Evolutionary conservation across 1,140 invertebrate species (phyloP), one percentile per base, ranked within the genome.

Genomic region (Drosophila pandora): DNA sequence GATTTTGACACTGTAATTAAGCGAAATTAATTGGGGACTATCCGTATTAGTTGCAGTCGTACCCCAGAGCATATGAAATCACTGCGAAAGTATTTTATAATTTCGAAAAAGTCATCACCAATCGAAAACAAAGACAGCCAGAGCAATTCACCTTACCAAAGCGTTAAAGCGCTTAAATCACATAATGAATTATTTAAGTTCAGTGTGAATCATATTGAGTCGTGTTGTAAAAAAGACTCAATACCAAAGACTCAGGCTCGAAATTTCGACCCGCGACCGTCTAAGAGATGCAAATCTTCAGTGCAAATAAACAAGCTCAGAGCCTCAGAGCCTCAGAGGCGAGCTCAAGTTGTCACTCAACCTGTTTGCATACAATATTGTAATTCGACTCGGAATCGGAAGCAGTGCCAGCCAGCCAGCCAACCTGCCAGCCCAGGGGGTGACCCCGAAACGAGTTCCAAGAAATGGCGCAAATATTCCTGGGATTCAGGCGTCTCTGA

Each of bases 141-240:
- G 57, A 47, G 60, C 55, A 71, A 65, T 56, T 62, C 56, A 65
- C 53, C 32, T 78, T 74, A 81, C 63, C 64, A 65, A 76, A 75
- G 60, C 70, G 69, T 64, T 78, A 65, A 76, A 75, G 60, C 70
- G 69, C 69, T 78, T 82, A 58, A 87, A 62, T 78, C 69, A 64
- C 78, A 67, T 81, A 85, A 87, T 87, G 84, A 87, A 87, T 87
- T 87, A 87, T 87, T 85, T 87, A 87, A 88, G 68, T 62, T 21
- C 58, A 55, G 39, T 22, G 45, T 87, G 82, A 87, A 63, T 87
- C 82, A 84, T 45, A 43, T 43, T 43, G n/a, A 39, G 52, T 23
- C 4, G 12, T 17, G 41, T 43, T 63, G 43, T 54, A 49, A 56
- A 68, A 74, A 77, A 67, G 58, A 56, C 55, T 55, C 54, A 77